Evolutionary conservation across 1,140 invertebrate species (phyloP), one percentile per base, ranked within the genome.

Genomic region (Eurosta solidaginis): DNA sequence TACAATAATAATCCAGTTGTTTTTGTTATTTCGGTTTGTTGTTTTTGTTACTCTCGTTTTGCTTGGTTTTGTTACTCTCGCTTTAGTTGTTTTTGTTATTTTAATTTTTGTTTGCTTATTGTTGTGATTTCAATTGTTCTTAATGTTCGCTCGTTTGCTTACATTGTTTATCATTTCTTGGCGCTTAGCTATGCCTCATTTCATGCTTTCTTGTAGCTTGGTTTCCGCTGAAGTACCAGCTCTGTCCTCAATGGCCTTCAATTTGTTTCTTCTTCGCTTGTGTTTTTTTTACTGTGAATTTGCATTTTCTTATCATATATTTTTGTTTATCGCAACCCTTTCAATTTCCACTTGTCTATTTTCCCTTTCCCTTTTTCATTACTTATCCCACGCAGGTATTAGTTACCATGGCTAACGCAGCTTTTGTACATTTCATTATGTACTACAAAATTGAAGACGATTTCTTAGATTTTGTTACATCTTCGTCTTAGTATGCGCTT

Each of bases 131-230:
- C 47, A 14, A 50, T 75, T 75, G 74, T 75, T 75, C 42, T 45
- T 75, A 75, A 33, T 47, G 45, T 20, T 75, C 20, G n/a, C n/a
- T 12, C 22, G 20, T 9, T n/a, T 44, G 73, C 20, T 74, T n/a
- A n/a, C n/a, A 29, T 74, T 74, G 73, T 74, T 74, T 74, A 6
- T 75, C n/a, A n/a, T 17, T 75, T 75, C 27, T 75, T 75, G 74
- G 17, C 36, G 59, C 59, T 68, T 68, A 40, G 59, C n/a, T 29
- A 68, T 10, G 59, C 59, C 59, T 68, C 59, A 68, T 68, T 68
- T 68, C 59, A 7, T 59, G 27, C 54, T 59, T 6, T 59, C 14
- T 17, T 59, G 5, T n/a, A 17, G n/a, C 59, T 12, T 20, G 36
- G 29, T 68, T 10, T 59, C 10, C 25, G 33, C 17, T 54, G 7